Conservation (phyloP, 2,113 vertebrate genomes). For the Nycticebus coucang region DNA sequence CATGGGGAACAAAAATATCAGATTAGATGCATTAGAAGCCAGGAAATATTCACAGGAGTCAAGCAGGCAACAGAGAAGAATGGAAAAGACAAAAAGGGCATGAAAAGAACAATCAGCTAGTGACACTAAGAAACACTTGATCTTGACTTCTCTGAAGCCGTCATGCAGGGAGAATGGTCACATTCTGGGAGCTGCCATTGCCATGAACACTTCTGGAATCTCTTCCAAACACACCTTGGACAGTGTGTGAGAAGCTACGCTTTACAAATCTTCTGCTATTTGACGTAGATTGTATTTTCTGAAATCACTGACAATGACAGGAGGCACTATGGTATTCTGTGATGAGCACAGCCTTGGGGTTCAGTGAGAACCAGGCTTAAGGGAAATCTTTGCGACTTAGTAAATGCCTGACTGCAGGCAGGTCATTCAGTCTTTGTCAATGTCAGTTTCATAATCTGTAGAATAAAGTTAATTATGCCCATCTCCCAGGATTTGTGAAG, state of each 20-base stretch:
- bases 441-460: background rate
- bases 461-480: background rate
- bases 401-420: background rate
- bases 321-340: background rate
- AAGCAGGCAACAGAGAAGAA: background rate
- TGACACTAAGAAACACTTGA: background rate
- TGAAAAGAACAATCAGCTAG: background rate
- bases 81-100: background rate
- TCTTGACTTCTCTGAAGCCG: background rate
- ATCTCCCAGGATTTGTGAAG: constrained; percentile 3
- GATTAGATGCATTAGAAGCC: background rate
- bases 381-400: background rate
- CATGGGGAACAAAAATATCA: background rate
- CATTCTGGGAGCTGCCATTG: background rate
- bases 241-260: background rate
- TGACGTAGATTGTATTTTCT: constrained; percentile 28
- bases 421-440: background rate
- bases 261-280: background rate
- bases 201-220: background rate
- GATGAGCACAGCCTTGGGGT: background rate
- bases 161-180: background rate
- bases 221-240: background rate
- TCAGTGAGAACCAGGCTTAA: background rate
- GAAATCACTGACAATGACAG: background rate
- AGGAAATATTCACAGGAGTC: background rate